Percentiles rank a stretch among this genome's conserved stretches.
phyloP scores from a whole-genome alignment of 2,888 invertebrate genomes.

The Adelphocoris suturalis region DNA sequence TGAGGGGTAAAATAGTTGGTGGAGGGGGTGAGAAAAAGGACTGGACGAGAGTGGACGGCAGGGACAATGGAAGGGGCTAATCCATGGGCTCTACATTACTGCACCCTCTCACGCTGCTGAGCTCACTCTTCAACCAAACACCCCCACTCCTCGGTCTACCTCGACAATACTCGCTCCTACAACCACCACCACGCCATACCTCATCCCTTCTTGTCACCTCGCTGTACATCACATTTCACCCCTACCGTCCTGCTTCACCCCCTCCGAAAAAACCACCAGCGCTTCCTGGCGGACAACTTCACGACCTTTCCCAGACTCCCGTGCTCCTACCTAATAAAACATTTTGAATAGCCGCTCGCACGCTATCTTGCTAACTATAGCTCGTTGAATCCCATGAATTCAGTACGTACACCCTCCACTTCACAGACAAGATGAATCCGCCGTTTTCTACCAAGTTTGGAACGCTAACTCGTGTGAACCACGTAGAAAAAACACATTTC shows the following conservation, averaged over 20 bases:
- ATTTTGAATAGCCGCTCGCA: slow-evolving; percentile 36
- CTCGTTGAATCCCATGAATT: slow-evolving; percentile 19
- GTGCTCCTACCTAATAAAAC: slow-evolving; percentile 40
- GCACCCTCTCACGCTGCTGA: not conserved
- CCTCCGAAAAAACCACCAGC: not conserved
- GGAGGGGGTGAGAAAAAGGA: not conserved
- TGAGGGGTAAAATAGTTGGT: not conserved
- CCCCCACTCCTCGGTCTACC: not conserved
- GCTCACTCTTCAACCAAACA: not conserved
- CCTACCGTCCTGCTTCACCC: not conserved
- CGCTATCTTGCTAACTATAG: slow-evolving; percentile 33
- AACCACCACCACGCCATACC: not conserved
- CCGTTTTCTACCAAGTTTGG: slow-evolving; percentile 5
- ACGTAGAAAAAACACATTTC: slow-evolving; percentile 40
- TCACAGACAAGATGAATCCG: slow-evolving; percentile 14
- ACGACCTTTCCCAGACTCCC: slow-evolving; percentile 13
- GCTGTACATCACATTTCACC: not conserved
- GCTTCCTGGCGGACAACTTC: slow-evolving; percentile 48
- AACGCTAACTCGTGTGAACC: slow-evolving; percentile 22
- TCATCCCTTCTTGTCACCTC: not conserved
- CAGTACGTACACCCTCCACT: slow-evolving; percentile 5
- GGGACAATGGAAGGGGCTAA: slow-evolving; percentile 33
- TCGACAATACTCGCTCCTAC: not conserved
- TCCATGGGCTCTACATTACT: slow-evolving; percentile 31
- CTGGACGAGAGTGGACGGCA: not conserved